Evolutionary conservation across 1,140 invertebrate genomes (phyloP).

Genomic region (Ditylenchus dipsaci): DNA sequence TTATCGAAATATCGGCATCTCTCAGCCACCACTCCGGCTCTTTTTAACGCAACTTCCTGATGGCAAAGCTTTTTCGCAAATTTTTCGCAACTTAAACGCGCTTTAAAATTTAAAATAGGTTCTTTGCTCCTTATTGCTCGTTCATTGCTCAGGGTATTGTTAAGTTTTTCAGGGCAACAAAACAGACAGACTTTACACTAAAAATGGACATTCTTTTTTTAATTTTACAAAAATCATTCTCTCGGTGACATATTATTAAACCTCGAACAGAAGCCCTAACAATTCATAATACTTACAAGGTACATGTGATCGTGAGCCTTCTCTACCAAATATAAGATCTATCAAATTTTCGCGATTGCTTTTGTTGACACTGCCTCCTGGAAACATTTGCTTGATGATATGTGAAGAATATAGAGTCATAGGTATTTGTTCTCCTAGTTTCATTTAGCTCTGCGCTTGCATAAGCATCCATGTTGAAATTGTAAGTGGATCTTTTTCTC

Average conservation of each 20-base stretch:
- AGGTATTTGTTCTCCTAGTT: too few relatives aligned
- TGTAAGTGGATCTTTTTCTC: neutral
- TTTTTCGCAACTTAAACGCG: too few relatives aligned
- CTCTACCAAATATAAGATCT: neutral
- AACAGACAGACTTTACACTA: neutral
- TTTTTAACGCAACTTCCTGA: too few relatives aligned
- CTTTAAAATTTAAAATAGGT: too few relatives aligned
- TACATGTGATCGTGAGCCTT: neutral
- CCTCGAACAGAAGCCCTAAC: neutral
- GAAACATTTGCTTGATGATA: neutral
- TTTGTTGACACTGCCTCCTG: neutral
- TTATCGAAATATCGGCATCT: too few relatives aligned
- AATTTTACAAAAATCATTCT: too few relatives aligned
- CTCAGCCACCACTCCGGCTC: too few relatives aligned
- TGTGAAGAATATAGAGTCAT: conserved; percentile 7
- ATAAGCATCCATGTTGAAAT: conserved; percentile 2
- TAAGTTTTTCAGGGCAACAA: neutral
- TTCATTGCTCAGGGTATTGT: too few relatives aligned
- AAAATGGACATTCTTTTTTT: neutral
- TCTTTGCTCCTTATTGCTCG: too few relatives aligned
- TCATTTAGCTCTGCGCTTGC: neutral
- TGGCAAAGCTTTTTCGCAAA: too few relatives aligned
- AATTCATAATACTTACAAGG: neutral
- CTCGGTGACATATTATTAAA: too few relatives aligned
- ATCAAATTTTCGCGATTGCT: neutral